Evolutionary conservation across 2,888 invertebrate genomes (phyloP), one percentile per base, ranked within the genome.

Genomic region (Laspeyria flexula): DNA sequence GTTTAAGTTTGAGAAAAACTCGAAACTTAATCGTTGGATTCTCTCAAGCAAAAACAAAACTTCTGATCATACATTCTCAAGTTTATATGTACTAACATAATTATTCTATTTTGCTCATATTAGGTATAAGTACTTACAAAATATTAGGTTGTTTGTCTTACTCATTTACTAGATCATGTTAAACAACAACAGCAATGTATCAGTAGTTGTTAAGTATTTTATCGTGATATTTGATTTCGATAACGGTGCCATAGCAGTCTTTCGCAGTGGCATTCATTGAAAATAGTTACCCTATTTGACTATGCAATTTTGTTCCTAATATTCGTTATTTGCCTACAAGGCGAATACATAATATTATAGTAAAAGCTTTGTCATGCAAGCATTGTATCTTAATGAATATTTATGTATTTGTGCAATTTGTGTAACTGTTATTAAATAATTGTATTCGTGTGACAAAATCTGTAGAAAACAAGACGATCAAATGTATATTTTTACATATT

Each of bases 401-500:
- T 62, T 65, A 31, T 60, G 46, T 65, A 49, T 54, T 30, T 65
- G 55, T 49, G 69, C 56, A 49, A 65, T 65, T 54, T 63, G 55
- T 55, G 35, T 44, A 58, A 45, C 53, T 66, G 33, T 38, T 55
- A 58, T 41, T 59, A 55, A 38, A 53, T 47, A 43, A 47, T 49
- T 67, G 55, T 64, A 64, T 59, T 63, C 43, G 48, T 63, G 64
- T 62, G 62, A 61, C 38, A 65, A 65, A 34, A 52, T 65, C 62
- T 47, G 68, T 64, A 67, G 65, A 58, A 67, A 63, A 61, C 49
- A 67, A 67, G 42, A 44, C 68, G 60, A 64, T 65, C 61, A 71
- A 69, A 75, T 70, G 68, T 68, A 68, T 75, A 75, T 76, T 74
- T 75, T 79, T 75, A 69, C 70, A 76, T 73, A 71, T 74, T 79